Evolutionary conservation across 2,113 vertebrate species (phyloP), one percentile per base, ranked within the genome.

Genomic region (Gavia stellata): DNA sequence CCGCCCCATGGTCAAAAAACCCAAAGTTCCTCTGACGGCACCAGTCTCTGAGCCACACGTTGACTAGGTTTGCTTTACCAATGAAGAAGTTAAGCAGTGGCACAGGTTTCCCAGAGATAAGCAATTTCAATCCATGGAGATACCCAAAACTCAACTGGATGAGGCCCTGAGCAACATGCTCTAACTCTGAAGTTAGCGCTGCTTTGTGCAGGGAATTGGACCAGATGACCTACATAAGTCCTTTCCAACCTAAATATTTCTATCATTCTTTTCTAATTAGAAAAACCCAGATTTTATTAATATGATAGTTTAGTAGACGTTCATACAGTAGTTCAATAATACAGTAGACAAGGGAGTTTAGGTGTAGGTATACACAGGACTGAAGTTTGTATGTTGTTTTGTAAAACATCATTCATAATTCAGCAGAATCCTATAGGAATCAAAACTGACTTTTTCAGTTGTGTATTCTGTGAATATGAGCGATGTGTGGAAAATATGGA

Each of bases 371-470:
- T 25, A 44, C 12, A 45, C 14, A 59, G 14, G 26, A 81, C 10
- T 34, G 19, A 89, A 72, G 7, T 17, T 42, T 61, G 6, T 26
- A 13, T 15, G 1, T 14, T 81, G 12, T 49, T 77, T 44, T 62
- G 4, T 33, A 74, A 81, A 78, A 40, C 3, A 7, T 47, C 3
- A 19, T 49, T 53, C 42, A 29, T 20, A 47, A 44, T 44, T 92
- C 24, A 68, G 3, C 8, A 44, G 12, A 42, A 52, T 1, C 2
- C 7, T 3, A 2, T 3, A 47, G 4, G 14, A 85, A 62, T 42
- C 5, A 40, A 73, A 84, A 61, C 5, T 31, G 0, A 49, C 3
- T 31, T 47, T 89, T 68, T 53, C 10, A 42, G 3, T 42, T 61
- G 8, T 38, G 4, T 36, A 45, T 55, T 75, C 25, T 58, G 6